Evolutionary conservation across 23 tunicate genomes (phyloP).

Genomic region (Trididemnum miniatum): DNA sequence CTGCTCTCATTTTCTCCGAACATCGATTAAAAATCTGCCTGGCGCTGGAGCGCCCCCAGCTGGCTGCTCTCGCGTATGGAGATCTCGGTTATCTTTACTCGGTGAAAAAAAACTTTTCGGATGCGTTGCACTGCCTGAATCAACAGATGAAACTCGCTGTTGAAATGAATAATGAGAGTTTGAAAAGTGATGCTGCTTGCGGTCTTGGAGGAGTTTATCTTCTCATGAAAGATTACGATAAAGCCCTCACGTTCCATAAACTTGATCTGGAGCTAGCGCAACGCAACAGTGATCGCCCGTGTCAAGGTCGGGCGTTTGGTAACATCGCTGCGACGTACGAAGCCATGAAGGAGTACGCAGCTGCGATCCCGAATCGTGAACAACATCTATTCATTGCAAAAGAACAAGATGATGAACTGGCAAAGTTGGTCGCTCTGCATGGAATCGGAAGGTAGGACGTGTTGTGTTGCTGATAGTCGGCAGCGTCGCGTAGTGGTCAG

Average conservation of each 20-base stretch:
- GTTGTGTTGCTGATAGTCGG: no score
- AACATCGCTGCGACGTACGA: conserved; percentile 72
- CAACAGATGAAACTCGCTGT: conserved; percentile 61
- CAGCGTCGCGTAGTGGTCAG: no score
- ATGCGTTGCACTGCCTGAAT: conserved; percentile 45
- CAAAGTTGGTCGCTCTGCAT: conserved; percentile 63
- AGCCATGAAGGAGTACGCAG: conserved; percentile 27
- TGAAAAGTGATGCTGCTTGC: conserved; percentile 76
- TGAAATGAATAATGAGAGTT: conserved; percentile 25
- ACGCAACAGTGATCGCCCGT: conserved; percentile 57
- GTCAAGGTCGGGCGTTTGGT: conserved; percentile 87
- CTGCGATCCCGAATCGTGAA: conserved; percentile 58
- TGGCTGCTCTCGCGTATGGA: conserved; percentile 50
- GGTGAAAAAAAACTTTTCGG: conserved; percentile 5
- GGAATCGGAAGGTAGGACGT: conserved; percentile 81
- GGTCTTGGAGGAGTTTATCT: conserved; percentile 66
- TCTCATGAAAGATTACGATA: conserved; percentile 49
- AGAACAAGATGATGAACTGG: conserved; percentile 57
- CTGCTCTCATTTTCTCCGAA: conserved; percentile 29
- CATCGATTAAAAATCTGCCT: conserved; percentile 34
- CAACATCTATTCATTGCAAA: conserved; percentile 83
- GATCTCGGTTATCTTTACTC: conserved; percentile 66
- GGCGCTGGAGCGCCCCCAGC: neutral
- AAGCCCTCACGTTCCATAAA: conserved; percentile 66
- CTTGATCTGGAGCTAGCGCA: conserved; percentile 76